Conservation (phyloP, 2,888 invertebrate species). For the Terebella lapidaria region DNA sequence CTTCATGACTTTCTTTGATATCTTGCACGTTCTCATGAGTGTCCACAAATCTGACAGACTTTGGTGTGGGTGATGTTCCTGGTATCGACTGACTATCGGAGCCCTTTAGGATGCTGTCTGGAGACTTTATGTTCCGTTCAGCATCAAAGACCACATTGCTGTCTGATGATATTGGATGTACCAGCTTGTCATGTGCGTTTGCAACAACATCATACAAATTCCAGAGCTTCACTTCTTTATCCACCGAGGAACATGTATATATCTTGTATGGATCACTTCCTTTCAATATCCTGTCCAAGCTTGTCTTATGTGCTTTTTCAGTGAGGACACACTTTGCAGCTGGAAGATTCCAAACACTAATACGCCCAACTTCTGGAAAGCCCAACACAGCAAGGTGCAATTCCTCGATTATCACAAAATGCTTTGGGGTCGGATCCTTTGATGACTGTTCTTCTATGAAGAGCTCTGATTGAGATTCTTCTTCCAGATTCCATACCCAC, state of each 20-base stretch:
- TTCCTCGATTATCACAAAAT: slow-evolving; percentile 11
- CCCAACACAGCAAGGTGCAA: slow-evolving; percentile 11
- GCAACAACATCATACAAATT: slow-evolving; percentile 8
- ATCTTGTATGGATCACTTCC: slow-evolving; percentile 10
- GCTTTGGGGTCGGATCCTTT: slow-evolving; percentile 1
- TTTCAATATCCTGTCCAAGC: slow-evolving; percentile 5
- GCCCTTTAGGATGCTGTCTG: too few species aligned
- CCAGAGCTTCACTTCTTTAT: slow-evolving; percentile 18
- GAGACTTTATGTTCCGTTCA: too few species aligned
- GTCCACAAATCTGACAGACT: too few species aligned
- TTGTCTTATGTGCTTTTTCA: slow-evolving; percentile 8
- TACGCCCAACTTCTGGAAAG: slow-evolving; percentile 1
- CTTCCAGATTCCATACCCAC: slow-evolving; percentile 18
- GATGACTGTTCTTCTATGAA: neutral
- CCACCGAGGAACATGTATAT: slow-evolving; percentile 17
- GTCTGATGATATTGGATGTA: too few species aligned
- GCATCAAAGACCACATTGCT: too few species aligned
- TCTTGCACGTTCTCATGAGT: too few species aligned
- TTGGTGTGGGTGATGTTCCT: too few species aligned
- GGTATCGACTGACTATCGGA: too few species aligned
- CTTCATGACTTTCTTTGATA: too few species aligned
- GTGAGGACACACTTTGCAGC: slow-evolving; percentile 5
- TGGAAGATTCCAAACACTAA: slow-evolving; percentile 17
- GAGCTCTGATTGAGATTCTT: slow-evolving; percentile 3
- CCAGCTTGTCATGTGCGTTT: neutral